Conservation (phyloP, 2,888 invertebrate species). For the Agapostemon virescens region DNA sequence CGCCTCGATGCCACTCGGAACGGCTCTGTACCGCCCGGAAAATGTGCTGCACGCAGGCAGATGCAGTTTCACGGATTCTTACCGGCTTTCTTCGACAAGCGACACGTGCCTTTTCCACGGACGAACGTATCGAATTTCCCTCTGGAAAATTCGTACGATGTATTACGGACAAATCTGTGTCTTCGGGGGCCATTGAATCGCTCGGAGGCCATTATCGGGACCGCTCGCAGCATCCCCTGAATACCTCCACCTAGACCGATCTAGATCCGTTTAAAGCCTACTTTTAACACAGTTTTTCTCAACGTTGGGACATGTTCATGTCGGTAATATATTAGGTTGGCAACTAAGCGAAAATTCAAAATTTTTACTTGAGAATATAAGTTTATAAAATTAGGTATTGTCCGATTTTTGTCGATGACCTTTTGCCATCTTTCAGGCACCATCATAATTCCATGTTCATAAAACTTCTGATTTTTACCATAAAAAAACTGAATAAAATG, state of each 20-base stretch:
- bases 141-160: not conserved
- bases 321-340: not conserved
- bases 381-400: too few relatives aligned
- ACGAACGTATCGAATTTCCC: constrained; percentile 2
- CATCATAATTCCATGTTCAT: too few relatives aligned
- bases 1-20: constrained; percentile 52
- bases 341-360: too few relatives aligned
- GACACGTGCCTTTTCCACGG: constrained; percentile 30
- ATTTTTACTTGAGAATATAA: too few relatives aligned
- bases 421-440: too few relatives aligned
- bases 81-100: constrained; percentile 19
- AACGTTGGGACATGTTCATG: not conserved
- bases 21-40: constrained; percentile 16
- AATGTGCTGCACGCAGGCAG: constrained; percentile 31
- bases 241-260: not conserved
- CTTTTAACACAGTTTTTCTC: not conserved
- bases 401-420: too few relatives aligned
- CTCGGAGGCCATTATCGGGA: not conserved
- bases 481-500: too few relatives aligned
- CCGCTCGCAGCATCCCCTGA: not conserved
- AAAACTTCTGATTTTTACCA: too few relatives aligned
- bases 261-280: not conserved
- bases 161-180: not conserved
- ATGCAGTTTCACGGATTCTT: constrained; percentile 38
- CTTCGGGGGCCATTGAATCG: not conserved